These are phyloP conservation scores for Dendrocincla fuliginosa DNA, from an alignment of 2,797 vertebrate species.

Conservation along the genomic window DNA sequence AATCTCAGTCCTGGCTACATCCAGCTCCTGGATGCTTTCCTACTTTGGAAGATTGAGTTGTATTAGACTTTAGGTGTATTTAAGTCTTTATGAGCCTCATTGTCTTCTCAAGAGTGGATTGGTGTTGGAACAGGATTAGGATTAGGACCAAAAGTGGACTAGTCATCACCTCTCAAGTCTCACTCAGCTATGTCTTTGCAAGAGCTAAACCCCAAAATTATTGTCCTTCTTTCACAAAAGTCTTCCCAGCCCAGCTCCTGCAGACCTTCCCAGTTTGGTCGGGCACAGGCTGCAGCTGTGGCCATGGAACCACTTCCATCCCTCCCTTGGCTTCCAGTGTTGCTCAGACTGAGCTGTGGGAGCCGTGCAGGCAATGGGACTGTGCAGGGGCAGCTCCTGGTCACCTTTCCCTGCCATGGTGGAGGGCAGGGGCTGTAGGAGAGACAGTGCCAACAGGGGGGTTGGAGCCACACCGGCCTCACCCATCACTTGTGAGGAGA, in stretches of 20 bases:
- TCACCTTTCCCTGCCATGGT: accelerated
- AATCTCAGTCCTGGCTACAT: not conserved
- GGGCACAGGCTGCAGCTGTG: not conserved
- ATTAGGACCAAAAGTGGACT: not conserved
- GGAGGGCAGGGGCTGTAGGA: not conserved
- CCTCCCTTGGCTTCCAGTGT: not conserved
- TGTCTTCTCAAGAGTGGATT: not conserved
- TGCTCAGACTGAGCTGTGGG: not conserved
- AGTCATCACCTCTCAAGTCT: not conserved
- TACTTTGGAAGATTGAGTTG: not conserved
- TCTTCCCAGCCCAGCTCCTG: not conserved
- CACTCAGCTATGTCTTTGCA: not conserved
- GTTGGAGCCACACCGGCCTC: not conserved
- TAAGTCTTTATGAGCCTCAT: not conserved
- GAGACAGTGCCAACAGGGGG: accelerated
- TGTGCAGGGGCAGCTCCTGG: not conserved
- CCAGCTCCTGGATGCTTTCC: not conserved
- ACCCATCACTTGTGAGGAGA: not conserved
- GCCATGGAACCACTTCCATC: not conserved
- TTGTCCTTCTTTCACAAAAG: not conserved
- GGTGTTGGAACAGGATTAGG: not conserved
- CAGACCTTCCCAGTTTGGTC: not conserved
- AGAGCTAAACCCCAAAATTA: not conserved
- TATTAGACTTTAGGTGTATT: not conserved
- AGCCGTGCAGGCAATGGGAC: accelerated